Evolutionary conservation across 2,113 vertebrate genomes (phyloP).

Genomic region (Riparia riparia): DNA sequence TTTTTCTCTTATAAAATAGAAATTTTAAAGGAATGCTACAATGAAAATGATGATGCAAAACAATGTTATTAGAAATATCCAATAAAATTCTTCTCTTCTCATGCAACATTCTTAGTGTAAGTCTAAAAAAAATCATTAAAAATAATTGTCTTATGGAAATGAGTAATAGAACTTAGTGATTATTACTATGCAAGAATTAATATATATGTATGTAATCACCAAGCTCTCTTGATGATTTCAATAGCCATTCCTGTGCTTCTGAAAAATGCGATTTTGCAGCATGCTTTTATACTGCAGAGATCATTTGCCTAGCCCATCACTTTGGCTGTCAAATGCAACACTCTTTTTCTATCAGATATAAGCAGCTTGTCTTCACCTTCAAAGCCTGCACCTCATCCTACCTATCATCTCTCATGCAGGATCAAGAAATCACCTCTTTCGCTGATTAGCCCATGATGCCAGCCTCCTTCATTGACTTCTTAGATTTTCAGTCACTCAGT

Average conservation of each 20-base stretch:
- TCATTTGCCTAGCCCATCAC: neutral
- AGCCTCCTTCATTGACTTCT: constrained; percentile 22
- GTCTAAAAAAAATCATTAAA: neutral
- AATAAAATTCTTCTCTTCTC: neutral
- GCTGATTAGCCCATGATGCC: neutral
- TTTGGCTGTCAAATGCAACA: constrained; percentile 27
- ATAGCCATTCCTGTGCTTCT: neutral
- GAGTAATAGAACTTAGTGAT: neutral
- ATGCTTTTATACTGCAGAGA: neutral
- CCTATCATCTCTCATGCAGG: constrained; percentile 2
- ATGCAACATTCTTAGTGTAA: neutral
- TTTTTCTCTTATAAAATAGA: neutral
- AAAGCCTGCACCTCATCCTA: constrained; percentile 44
- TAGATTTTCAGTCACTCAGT: neutral
- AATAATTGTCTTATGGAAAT: neutral
- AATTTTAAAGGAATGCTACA: neutral
- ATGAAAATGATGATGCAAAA: neutral
- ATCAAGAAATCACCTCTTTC: constrained; percentile 41
- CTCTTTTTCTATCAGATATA: constrained; percentile 37
- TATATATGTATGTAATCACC: neutral
- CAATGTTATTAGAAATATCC: neutral
- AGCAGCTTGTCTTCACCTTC: constrained; percentile 55
- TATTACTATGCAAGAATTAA: neutral
- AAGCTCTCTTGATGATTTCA: neutral
- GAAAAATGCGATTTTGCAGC: neutral